Evolutionary conservation across 2,888 invertebrate genomes (phyloP).

Genomic region (Agrochola lota): DNA sequence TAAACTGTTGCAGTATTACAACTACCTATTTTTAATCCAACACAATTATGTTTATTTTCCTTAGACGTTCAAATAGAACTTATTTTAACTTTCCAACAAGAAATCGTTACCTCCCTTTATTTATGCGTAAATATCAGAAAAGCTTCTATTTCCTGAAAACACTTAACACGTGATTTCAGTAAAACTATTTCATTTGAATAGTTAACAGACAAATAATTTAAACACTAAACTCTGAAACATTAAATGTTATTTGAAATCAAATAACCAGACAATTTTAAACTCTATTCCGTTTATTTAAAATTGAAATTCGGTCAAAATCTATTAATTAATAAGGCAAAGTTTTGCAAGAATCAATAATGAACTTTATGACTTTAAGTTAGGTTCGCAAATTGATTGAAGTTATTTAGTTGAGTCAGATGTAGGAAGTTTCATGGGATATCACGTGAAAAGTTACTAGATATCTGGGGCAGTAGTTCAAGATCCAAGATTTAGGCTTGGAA

Average conservation of each 20-base stretch:
- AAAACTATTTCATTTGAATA: slow-evolving; percentile 33
- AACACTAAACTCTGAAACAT: slow-evolving; percentile 41
- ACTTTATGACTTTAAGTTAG: slow-evolving; percentile 10
- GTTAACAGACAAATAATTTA: slow-evolving; percentile 38
- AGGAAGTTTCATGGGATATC: slow-evolving; percentile 20
- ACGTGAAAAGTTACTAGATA: slow-evolving; percentile 21
- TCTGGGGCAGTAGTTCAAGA: slow-evolving; percentile 16
- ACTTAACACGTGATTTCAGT: slow-evolving; percentile 26
- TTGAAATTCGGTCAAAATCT: slow-evolving; percentile 14
- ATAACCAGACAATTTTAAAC: slow-evolving; percentile 9
- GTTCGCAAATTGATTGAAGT: slow-evolving; percentile 24
- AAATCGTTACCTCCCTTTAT: slow-evolving; percentile 33
- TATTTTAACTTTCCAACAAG: slow-evolving; percentile 12
- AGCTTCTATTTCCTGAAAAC: slow-evolving; percentile 38
- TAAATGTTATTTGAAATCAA: slow-evolving; percentile 30
- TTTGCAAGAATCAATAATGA: slow-evolving; percentile 25
- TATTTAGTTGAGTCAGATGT: slow-evolving; percentile 16
- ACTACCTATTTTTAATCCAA: slow-evolving; percentile 15
- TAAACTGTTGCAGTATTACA: not conserved
- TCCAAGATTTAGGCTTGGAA: slow-evolving; percentile 19
- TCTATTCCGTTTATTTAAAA: not conserved
- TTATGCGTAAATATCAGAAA: slow-evolving; percentile 32
- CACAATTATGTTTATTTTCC: slow-evolving; percentile 32
- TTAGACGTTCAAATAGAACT: slow-evolving; percentile 1
- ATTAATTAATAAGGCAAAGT: slow-evolving; percentile 12